phyloP scores from a whole-genome alignment of 1,140 invertebrate genomes.

The Drosophila ogumai region DNA sequence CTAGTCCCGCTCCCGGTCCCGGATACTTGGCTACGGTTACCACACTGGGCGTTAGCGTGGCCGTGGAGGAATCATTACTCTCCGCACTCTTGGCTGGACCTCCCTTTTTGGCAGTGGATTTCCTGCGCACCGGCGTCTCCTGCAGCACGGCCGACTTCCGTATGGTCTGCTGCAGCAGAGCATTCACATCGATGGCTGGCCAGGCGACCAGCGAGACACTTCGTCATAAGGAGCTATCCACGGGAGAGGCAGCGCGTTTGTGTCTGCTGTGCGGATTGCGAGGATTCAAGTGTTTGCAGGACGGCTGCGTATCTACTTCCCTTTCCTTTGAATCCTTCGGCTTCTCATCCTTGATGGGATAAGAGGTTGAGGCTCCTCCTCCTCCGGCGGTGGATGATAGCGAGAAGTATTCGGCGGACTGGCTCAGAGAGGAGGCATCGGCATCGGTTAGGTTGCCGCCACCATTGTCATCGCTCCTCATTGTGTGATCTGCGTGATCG shows the following conservation, averaged over 20 bases:
- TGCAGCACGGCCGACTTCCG: constrained; percentile 73
- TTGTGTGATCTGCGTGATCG: constrained; percentile 62
- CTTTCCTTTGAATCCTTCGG: constrained; percentile 5
- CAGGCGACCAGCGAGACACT: constrained; percentile 85
- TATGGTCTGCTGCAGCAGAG: constrained; percentile 83
- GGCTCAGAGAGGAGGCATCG: constrained; percentile 74
- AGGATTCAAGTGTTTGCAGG: constrained; percentile 58
- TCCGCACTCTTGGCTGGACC: constrained; percentile 22
- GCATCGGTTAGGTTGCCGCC: constrained; percentile 62
- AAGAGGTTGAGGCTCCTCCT: constrained; percentile 16
- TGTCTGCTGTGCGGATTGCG: constrained; percentile 65
- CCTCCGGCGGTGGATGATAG: constrained; percentile 55
- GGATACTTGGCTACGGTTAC: constrained; percentile 73
- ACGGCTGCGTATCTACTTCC: constrained; percentile 15
- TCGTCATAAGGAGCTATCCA: constrained; percentile 83
- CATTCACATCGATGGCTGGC: constrained; percentile 84
- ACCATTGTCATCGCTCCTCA: constrained; percentile 56
- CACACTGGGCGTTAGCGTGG: constrained; percentile 73
- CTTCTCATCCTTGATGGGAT: constrained; percentile 18
- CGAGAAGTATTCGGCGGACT: constrained; percentile 81
- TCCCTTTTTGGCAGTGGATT: constrained; percentile 21
- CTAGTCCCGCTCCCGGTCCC: constrained; percentile 29
- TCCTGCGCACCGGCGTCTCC: constrained; percentile 53
- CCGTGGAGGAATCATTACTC: constrained; percentile 80
- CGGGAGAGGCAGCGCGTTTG: constrained; percentile 56